Percentiles rank a stretch among this genome's conserved stretches.
Evolutionary conservation across 2,113 vertebrate genomes (phyloP).

Genomic region (Morone chrysops): DNA sequence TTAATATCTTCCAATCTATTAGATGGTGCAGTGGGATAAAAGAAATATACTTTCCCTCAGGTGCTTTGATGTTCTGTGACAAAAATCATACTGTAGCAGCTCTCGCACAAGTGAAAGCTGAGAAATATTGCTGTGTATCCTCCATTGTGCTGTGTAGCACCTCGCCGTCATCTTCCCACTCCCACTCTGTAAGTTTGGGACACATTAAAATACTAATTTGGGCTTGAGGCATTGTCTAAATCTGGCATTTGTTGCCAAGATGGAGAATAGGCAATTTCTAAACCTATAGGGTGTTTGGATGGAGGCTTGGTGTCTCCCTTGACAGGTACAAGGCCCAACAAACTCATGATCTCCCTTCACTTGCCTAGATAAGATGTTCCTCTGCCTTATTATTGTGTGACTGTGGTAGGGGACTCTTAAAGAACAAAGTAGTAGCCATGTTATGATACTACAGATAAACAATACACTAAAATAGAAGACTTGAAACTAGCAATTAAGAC

Average conservation of each 20-base stretch:
- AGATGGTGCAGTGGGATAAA: constrained; percentile 26
- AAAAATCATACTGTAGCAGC: too few species aligned
- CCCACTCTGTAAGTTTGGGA: constrained; percentile 41
- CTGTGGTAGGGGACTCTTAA: background rate
- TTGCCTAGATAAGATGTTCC: constrained; percentile 29
- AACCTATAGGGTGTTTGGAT: constrained; percentile 37
- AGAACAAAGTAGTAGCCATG: background rate
- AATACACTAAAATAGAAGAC: background rate
- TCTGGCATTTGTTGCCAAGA: constrained; percentile 41
- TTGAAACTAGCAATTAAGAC: too few species aligned
- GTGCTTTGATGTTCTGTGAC: constrained; percentile 31
- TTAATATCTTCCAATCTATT: constrained; percentile 52
- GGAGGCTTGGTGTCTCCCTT: constrained; percentile 20
- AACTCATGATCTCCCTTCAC: constrained; percentile 3
- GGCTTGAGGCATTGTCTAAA: constrained; percentile 48
- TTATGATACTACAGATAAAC: too few species aligned
- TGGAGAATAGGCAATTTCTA: constrained; percentile 51
- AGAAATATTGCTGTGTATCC: constrained; percentile 10
- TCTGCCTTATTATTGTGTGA: constrained; percentile 21
- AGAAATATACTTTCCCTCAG: constrained; percentile 40
- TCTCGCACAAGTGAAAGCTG: constrained; percentile 28
- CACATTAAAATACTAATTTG: constrained; percentile 45
- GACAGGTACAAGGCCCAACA: constrained; percentile 10
- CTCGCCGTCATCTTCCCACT: constrained; percentile 40
- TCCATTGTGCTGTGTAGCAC: constrained; percentile 28